A percentile compares a stretch with the other conserved stretches of the same genome.
Evolutionary conservation across 2,888 invertebrate genomes (phyloP).

Genomic region (Candidula unifasciata): DNA sequence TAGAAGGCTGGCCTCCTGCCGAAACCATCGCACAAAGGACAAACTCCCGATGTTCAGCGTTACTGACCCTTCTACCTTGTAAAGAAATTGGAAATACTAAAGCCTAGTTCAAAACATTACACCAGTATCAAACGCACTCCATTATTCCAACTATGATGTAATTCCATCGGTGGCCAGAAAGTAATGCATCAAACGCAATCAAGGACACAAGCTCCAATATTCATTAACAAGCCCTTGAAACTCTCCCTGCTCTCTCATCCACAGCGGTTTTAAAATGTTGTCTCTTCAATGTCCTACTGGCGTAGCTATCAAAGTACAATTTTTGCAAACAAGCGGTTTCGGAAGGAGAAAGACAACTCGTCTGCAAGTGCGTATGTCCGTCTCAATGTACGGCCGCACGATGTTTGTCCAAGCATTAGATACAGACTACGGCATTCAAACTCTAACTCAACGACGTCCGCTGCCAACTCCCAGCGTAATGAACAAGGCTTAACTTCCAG

Average conservation of each 20-base stretch:
- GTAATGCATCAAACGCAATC: too few species aligned
- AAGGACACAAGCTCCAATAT: too few species aligned
- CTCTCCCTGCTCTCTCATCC: too few species aligned
- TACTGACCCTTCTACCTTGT: too few species aligned
- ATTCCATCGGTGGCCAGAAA: too few species aligned
- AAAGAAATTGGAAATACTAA: not conserved
- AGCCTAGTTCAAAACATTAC: not conserved
- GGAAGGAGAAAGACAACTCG: not conserved
- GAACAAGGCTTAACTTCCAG: slow-evolving; percentile 40
- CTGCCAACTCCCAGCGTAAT: slow-evolving; percentile 33
- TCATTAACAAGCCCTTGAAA: too few species aligned
- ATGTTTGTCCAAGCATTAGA: slow-evolving; percentile 42
- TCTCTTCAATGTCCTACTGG: not conserved
- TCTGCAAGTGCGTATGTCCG: slow-evolving; percentile 21
- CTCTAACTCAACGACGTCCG: slow-evolving; percentile 1
- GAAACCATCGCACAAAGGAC: too few species aligned
- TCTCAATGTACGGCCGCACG: not conserved
- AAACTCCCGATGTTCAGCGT: too few species aligned
- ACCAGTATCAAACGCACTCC: too few species aligned
- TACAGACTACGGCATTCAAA: slow-evolving; percentile 21
- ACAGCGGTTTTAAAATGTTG: too few species aligned
- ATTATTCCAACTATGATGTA: too few species aligned
- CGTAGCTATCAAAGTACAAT: not conserved
- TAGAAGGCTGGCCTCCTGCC: too few species aligned
- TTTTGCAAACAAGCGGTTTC: not conserved